Evolutionary conservation across 2,888 invertebrate species (phyloP), one percentile per base, ranked within the genome.

Genomic region (Melolontha melolontha): DNA sequence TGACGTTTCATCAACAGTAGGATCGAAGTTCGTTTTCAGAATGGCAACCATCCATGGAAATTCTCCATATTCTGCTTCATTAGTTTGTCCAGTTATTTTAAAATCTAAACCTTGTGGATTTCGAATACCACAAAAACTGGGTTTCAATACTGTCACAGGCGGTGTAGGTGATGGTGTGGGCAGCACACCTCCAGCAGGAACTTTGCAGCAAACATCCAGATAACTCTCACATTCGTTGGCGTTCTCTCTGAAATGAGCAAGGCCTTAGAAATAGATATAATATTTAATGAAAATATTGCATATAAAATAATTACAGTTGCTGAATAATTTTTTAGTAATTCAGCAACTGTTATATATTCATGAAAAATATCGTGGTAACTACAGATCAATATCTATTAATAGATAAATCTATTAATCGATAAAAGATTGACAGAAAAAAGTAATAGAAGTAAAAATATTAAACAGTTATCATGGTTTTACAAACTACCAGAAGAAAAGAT

Each of bases 41-140:
- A 93, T 84, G 0, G 92, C 93, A 0, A 91, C 89, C 90, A 93
- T 92, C 94, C 94, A 94, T 0, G 94, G 93, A 79, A 92, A 93
- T 81, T 94, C 94, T 0, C 89, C 93, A 72, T 90, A 93, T 75
- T 92, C 89, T 0, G 88, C 86, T 79, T 93, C 93, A 71, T 91
- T 86, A 0, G 78, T 79, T 11, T 87, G 87, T 0, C 91, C 85
- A 6, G 65, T 66, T 0, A 88, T 90, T 41, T 92, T 50, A 14
- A 69, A 69, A 16, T 65, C 68, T 10, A 69, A 11, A 7, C 68
- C 68, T 4, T 52, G 22, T 6, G 39, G 22, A 42, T 69, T 69
- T 17, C 90, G 84, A 74, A 92, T 89, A 2, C 91, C 91, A 0
- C 94, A 87, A 0, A 94, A 94, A 0, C 90, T 86, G 0, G 88